Evolutionary conservation across 2,113 vertebrate species (phyloP), one percentile per base, ranked within the genome.

Genomic region (Perca schrenkii): DNA sequence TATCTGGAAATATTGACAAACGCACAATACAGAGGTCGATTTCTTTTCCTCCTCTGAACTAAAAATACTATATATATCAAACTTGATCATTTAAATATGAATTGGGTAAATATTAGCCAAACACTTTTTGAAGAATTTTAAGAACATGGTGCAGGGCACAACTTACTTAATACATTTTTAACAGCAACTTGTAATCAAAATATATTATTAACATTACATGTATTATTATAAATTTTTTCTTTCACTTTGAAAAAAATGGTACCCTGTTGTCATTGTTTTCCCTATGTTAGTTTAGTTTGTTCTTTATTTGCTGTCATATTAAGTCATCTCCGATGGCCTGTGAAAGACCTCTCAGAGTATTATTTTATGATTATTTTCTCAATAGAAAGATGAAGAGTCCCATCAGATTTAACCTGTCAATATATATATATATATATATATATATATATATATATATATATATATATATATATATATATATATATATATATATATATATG

Each of bases 1-100:
- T 34, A 66, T 77, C 75, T 79, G 66, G 71, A 85, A 86, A 86
- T 84, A 86, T 83, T 85, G 75, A 91, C 79, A 53, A 86, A 77
- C 47, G 54, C 63, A 72, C 79, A n/a, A 67, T 52, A 19, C 6
- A 60, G 43, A 46, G 61, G 47, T 63, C 8, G 6, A 54, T 72
- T 53, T 64, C 40, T 36, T 14, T 21, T 28, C 5, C 15, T 25
- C 34, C 1, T 66, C 36, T 80, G 63, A 60, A 54, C 77, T 25
- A 16, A 66, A 70, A 67, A 53, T 50, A 34, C 36, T 22, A 34
- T 58, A 2, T 34, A 15, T 34, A 15, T 31, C 4, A 28, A 17
- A 21, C 10, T 13, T 60, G 14, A 60, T 22, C 4, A 19, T 79
- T 64, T 16, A 21, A 19, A 54, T 31, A 6, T 22, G 8, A 46